Base-by-base conservation (phyloP, 1,140 invertebrate genomes). In the Drosophila lacertosa region DNA sequence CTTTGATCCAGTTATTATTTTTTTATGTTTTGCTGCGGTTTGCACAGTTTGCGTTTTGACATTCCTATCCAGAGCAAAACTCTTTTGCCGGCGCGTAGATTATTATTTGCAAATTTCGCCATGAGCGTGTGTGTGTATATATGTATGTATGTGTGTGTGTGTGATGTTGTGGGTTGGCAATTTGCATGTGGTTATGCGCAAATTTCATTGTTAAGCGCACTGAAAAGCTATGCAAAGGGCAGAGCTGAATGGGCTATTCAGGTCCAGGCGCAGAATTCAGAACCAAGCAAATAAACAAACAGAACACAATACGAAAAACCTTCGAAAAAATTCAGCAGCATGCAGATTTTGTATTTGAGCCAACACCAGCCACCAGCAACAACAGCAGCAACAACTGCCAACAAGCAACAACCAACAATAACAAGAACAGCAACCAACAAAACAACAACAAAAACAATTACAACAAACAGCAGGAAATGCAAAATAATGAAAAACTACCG, bases 121-220 rank as follows among this genome's bases (percentile, higher is more conserved):
- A 81, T 69, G 54, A 26, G 24, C 7, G 24, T 26, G 39, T 67
- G 13, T 50, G 60, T 48, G 58, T 70, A 35, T 77, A 32, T 58
- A 18, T 60, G 33, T 65, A 33, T 59, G 33, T 72, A 39, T 57
- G 29, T 44, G 57, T 59, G 59, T 39, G 42, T 39, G 32, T 70
- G 73, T 40, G 54, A 37, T 60, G 47, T 59, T 84, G 81, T 72
- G 82, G 82, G 69, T 86, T 86, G 74, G 77, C 82, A 88, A 88
- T 88, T 88, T 88, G 83, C 82, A 88, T 88, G 82, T 88, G 82
- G 82, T 88, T 88, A 88, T 88, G 82, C 82, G 82, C 74, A 88
- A 88, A 88, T 88, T 88, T 88, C 77, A 88, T 88, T 88, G 82
- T 88, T 88, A 88, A 88, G 82, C 82, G 78, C 74, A 66, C 42